A percentile compares a stretch with the other conserved stretches of the same genome.
These are phyloP conservation scores for Archivesica marissinica DNA, from an alignment of 1,140 invertebrate genomes.

Conservation along the genomic window DNA sequence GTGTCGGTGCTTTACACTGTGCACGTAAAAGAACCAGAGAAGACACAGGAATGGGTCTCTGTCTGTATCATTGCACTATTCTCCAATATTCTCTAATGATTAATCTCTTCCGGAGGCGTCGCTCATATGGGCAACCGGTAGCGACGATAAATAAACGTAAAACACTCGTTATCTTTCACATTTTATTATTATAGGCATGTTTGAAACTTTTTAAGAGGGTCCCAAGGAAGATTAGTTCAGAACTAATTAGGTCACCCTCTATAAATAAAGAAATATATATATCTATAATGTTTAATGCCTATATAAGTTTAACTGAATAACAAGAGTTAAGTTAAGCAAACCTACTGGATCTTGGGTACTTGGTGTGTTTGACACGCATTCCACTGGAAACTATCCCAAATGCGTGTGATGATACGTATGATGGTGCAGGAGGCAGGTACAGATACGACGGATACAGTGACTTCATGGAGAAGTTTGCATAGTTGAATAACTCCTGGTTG, in stretches of 20 bases:
- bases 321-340: too few relatives aligned
- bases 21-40: too few relatives aligned
- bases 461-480: not conserved
- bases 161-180: too few relatives aligned
- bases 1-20: too few relatives aligned
- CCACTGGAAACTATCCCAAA: not conserved
- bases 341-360: not conserved
- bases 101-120: too few relatives aligned
- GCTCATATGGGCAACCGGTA: too few relatives aligned
- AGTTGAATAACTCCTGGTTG: conserved; percentile 6
- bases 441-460: not conserved
- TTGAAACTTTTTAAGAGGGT: not conserved
- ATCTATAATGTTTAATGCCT: not conserved
- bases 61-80: too few relatives aligned
- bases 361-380: not conserved
- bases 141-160: too few relatives aligned
- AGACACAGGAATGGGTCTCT: too few relatives aligned
- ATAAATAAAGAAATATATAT: too few relatives aligned
- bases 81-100: too few relatives aligned
- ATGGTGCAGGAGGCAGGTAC: not conserved
- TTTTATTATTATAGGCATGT: too few relatives aligned
- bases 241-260: not conserved
- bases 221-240: not conserved
- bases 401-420: not conserved
- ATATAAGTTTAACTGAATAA: not conserved